phyloP scores from a whole-genome alignment of 2,113 vertebrate genomes.

The Callaeas wilsoni region DNA sequence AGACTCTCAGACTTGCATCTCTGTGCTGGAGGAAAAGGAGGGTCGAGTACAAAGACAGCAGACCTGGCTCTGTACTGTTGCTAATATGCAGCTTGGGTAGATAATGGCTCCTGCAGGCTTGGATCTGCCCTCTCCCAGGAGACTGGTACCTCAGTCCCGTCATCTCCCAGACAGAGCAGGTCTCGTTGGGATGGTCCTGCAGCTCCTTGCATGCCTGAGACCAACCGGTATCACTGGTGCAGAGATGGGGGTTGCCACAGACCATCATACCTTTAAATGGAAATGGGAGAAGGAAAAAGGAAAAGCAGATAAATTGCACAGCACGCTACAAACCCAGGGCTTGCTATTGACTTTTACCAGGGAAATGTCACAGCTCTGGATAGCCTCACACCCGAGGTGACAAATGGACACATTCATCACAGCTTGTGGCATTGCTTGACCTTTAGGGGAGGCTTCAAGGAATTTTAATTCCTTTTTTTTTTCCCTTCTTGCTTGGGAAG shows the following conservation, averaged over 20 bases:
- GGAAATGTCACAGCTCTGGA: not conserved
- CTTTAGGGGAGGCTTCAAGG: not conserved
- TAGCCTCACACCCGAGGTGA: not conserved
- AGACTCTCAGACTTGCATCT: not conserved
- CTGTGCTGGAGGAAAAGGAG: not conserved
- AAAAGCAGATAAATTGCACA: not conserved
- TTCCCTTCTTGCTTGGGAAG: not conserved
- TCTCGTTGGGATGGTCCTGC: not conserved
- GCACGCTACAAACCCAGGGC: not conserved
- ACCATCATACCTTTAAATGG: not conserved
- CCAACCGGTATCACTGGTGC: not conserved
- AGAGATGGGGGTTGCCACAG: not conserved
- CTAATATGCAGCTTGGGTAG: not conserved
- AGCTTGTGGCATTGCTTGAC: not conserved
- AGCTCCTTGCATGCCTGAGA: not conserved
- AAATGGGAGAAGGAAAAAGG: not conserved
- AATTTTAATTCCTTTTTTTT: not conserved
- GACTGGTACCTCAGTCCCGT: not conserved
- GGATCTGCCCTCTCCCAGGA: not conserved
- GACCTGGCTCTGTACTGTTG: not conserved
- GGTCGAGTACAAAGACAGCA: accelerated
- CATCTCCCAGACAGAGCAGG: not conserved
- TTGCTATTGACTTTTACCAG: not conserved
- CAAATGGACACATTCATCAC: not conserved
- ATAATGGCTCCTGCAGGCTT: not conserved